These are phyloP conservation scores for Acrobeloides nanus DNA, from an alignment of 2,888 invertebrate species.

Conservation along the genomic window DNA sequence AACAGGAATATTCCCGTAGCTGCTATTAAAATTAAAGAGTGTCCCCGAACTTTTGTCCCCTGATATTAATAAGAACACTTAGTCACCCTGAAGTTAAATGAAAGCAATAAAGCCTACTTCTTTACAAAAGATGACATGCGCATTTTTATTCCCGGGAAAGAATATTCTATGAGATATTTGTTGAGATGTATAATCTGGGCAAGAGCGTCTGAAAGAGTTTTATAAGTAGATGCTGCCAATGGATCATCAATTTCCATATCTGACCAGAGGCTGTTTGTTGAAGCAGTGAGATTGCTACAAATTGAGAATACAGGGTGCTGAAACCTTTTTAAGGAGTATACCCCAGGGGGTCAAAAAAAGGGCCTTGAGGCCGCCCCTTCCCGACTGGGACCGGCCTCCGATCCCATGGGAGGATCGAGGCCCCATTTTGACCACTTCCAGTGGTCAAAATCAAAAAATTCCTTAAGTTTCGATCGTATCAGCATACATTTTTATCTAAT, in stretches of 20 bases:
- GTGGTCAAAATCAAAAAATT: no score
- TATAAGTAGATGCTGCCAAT: constrained; percentile 18
- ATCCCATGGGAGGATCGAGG: no score
- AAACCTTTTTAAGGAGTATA: constrained; percentile 1
- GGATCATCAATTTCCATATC: constrained; percentile 55
- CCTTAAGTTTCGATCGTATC: no score
- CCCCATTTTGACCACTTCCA: no score
- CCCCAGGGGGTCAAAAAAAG: no score
- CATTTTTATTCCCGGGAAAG: constrained; percentile 20
- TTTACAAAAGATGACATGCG: constrained; percentile 58
- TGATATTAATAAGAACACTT: constrained; percentile 1
- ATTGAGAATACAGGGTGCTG: background rate
- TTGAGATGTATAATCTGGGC: constrained; percentile 36
- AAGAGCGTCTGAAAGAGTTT: constrained; percentile 38
- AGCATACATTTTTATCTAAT: no score
- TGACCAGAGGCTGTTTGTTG: constrained; percentile 77
- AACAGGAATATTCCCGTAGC: no score
- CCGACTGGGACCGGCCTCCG: no score
- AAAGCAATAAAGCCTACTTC: constrained; percentile 57
- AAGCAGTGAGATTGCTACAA: constrained; percentile 63
- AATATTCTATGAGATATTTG: constrained; percentile 25
- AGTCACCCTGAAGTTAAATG: background rate
- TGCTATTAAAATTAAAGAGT: no score
- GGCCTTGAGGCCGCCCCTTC: no score
- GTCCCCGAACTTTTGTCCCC: no score